Evolutionary conservation across 2,797 vertebrate species (phyloP).

Genomic region (Fratercula arctica): DNA sequence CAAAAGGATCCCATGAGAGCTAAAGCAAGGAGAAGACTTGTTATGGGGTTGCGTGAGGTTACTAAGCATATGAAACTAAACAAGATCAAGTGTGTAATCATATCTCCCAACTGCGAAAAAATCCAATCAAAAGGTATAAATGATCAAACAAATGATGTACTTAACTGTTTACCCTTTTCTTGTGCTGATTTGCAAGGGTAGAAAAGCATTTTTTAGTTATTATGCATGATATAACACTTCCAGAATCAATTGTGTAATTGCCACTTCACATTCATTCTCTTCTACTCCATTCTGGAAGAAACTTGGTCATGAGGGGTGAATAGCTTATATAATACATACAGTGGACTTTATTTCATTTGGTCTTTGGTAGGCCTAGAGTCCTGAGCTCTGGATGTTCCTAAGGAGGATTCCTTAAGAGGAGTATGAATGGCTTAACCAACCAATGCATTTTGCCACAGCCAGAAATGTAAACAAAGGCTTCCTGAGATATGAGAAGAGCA

Average conservation of each 20-base stretch:
- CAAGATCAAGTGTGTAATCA: conserved; percentile 97
- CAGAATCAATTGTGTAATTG: neutral
- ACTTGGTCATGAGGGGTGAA: fast-evolving
- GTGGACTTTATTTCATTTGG: neutral
- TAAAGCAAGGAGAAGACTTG: conserved; percentile 93
- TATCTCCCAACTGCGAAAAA: conserved; percentile 99
- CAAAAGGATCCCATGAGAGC: conserved; percentile 95
- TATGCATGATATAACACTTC: fast-evolving
- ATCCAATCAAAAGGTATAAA: conserved; percentile 95
- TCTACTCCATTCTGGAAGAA: neutral
- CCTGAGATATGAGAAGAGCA: neutral
- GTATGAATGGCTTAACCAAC: neutral
- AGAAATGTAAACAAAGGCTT: neutral
- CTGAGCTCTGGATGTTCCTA: neutral
- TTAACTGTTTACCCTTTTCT: neutral
- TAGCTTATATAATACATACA: neutral
- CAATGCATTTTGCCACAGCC: neutral
- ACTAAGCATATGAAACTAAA: conserved; percentile 98
- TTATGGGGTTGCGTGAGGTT: conserved; percentile 98
- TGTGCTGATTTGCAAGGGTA: neutral
- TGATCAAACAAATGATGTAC: neutral
- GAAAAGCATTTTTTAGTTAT: neutral
- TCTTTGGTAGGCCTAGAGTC: neutral
- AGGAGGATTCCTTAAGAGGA: neutral
- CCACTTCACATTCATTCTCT: neutral